These are phyloP conservation scores for Empis livida DNA, from an alignment of 2,888 invertebrate species.

Conservation along the genomic window DNA sequence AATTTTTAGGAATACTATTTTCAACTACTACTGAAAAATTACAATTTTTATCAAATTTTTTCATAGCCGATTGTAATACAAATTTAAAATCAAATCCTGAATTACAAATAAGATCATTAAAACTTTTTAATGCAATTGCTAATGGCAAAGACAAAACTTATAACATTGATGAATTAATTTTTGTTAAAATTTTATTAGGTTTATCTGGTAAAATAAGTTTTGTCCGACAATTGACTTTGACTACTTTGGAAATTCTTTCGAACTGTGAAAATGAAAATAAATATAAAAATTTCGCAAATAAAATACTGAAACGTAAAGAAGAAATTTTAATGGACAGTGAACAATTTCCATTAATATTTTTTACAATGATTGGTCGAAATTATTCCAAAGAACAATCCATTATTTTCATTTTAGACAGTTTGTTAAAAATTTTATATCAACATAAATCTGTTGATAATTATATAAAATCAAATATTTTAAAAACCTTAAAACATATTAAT, in stretches of 20 bases:
- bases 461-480: constrained; percentile 38
- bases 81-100: constrained; percentile 15
- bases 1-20: constrained; percentile 38
- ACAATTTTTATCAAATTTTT: constrained; percentile 45
- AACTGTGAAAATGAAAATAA: constrained; percentile 13
- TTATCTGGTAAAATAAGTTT: constrained; percentile 41
- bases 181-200: constrained; percentile 35
- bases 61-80: constrained; percentile 23
- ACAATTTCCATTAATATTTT: constrained; percentile 50
- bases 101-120: constrained; percentile 41
- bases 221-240: constrained; percentile 44
- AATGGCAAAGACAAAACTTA: constrained; percentile 12
- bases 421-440: constrained; percentile 11
- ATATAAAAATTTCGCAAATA: constrained; percentile 11
- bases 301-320: constrained; percentile 32
- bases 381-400: constrained; percentile 17
- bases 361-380: constrained; percentile 45
- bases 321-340: constrained; percentile 54
- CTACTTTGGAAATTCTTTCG: constrained; percentile 37
- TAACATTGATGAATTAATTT: constrained; percentile 14
- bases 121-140: constrained; percentile 22
- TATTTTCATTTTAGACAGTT: constrained; percentile 29
- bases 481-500: constrained; percentile 38
- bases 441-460: constrained; percentile 33
- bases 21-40: constrained; percentile 37